Conservation (phyloP, 2,888 invertebrate species). For the Dione vanillae region DNA sequence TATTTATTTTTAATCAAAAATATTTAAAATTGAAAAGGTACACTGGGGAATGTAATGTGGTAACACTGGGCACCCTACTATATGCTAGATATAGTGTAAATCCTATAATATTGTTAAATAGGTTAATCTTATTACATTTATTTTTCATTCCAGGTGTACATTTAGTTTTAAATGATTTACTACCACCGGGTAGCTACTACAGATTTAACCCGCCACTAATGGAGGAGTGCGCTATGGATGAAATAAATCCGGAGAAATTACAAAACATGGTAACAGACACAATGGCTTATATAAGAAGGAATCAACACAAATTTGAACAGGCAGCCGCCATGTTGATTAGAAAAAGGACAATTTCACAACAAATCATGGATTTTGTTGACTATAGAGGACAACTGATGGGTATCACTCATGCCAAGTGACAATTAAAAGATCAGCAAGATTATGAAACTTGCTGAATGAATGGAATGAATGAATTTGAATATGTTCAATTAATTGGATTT, state of each 20-base stretch:
- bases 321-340: slow-evolving; percentile 80
- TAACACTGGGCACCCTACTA: no score
- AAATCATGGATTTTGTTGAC: slow-evolving; percentile 55
- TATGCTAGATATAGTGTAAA: no score
- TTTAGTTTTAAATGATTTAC: slow-evolving; percentile 88
- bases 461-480: neutral
- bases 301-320: slow-evolving; percentile 89
- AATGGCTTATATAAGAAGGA: slow-evolving; percentile 90
- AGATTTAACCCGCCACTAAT: slow-evolving; percentile 95
- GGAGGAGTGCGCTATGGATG: slow-evolving; percentile 91
- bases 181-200: slow-evolving; percentile 90
- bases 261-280: slow-evolving; percentile 89
- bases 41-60: no score
- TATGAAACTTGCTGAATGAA: slow-evolving; percentile 49
- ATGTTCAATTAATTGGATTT: neutral
- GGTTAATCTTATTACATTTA: no score
- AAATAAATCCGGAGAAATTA: slow-evolving; percentile 89
- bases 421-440: slow-evolving; percentile 48
- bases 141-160: slow-evolving; percentile 87
- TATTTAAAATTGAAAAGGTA: no score
- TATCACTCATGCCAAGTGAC: slow-evolving; percentile 57
- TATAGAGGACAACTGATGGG: slow-evolving; percentile 61
- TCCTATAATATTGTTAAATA: no score
- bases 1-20: no score
- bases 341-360: slow-evolving; percentile 57